Base-by-base conservation (phyloP, 2,888 invertebrate genomes). In the Ditula angustiorana region DNA sequence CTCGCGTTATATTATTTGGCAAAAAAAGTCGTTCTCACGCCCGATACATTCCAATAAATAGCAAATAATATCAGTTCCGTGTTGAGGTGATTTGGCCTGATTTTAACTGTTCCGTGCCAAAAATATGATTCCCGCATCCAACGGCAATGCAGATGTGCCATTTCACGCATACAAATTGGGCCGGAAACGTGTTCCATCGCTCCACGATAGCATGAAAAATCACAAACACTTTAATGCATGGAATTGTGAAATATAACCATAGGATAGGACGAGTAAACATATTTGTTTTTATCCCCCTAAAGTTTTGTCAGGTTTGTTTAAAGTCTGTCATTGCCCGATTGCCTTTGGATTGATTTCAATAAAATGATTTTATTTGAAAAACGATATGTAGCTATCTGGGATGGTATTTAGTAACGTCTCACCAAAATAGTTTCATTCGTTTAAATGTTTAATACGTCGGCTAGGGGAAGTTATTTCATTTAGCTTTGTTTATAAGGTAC, bases 101-200 rank as follows among this genome's bases (percentile, higher is more conserved):
- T 81, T 84, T 79, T 76, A 77, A 80, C 76, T 77, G 69, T 69
- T 74, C 70, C 74, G 82, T 85, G 87, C 88, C 87, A 90, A 87
- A 86, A 87, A 85, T 82, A 85, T 81, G 71, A 75, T 73, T 73
- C 70, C 78, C 74, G 81, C 80, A 79, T 83, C 81, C 77, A 77
- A 73, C 87, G 77, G 84, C 88, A 88, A 79, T 90, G 89, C 89
- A 90, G 89, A 88, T 89, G 87, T 84, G 81, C 82, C 81, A 78
- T 81, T 84, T 85, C 75, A 83, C 85, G 82, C 85, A 81, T 84
- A 81, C 79, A 76, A 87, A 87, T 80, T 83, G 81, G 81, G 77
- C 69, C 80, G 76, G 67, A 71, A 69, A 49, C 50, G 56, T 33
- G 58, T 66, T 61, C 61, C 41, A 56, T 63, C 35, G 63, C 55